A percentile compares a stretch with the other conserved stretches of the same genome.
These are phyloP conservation scores for Nasonia vitripennis DNA, from an alignment of 1,140 invertebrate genomes.

Conservation along the genomic window DNA sequence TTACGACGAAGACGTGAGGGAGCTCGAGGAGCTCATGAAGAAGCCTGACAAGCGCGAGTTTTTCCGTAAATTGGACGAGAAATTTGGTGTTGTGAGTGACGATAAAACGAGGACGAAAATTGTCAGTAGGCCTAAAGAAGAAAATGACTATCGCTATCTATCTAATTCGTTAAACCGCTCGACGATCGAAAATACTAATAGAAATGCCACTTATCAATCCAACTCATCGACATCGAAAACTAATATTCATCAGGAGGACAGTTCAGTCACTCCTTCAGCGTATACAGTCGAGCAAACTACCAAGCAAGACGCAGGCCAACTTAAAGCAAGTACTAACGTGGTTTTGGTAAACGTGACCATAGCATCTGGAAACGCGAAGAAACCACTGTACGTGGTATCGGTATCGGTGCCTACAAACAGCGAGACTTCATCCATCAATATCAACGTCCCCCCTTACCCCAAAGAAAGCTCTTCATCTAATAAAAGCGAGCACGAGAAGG, in stretches of 20 bases:
- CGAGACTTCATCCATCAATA: constrained; percentile 60
- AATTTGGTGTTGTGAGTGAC: constrained; percentile 55
- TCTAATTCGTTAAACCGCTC: constrained; percentile 24
- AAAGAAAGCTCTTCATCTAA: constrained; percentile 54
- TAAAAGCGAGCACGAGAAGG: constrained; percentile 63
- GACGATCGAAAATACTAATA: background rate
- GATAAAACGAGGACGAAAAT: constrained; percentile 27
- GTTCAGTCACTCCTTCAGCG: background rate
- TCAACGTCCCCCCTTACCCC: background rate
- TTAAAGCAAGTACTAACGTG: constrained; percentile 56
- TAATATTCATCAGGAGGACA: background rate
- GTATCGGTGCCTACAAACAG: constrained; percentile 81
- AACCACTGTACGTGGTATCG: constrained; percentile 83
- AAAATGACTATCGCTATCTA: background rate
- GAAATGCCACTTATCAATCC: background rate
- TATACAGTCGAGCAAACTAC: background rate
- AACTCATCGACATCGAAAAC: background rate
- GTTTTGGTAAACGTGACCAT: constrained; percentile 86
- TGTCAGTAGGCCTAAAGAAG: constrained; percentile 8
- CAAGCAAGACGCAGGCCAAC: constrained; percentile 32
- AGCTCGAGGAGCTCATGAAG: constrained; percentile 62
- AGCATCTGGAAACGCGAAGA: constrained; percentile 78
- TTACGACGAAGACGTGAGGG: constrained; percentile 50
- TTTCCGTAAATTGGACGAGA: constrained; percentile 63
- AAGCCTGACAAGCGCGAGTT: constrained; percentile 66